Evolutionary conservation across 1,140 invertebrate species (phyloP).

Genomic region (Drosophila albomicans): DNA sequence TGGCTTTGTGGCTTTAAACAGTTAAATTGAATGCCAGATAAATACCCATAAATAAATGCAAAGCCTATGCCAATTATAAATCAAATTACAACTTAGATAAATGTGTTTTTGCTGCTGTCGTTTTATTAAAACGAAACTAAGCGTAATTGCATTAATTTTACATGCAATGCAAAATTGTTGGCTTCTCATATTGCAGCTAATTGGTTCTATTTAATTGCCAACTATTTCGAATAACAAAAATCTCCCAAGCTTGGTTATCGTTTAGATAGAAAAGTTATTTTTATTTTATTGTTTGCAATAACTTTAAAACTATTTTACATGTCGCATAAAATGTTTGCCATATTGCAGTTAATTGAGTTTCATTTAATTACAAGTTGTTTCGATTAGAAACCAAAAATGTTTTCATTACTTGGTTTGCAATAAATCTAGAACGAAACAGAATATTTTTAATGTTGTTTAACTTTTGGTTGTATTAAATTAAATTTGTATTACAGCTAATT

Average conservation of each 20-base stretch:
- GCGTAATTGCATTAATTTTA: slow-evolving; percentile 9
- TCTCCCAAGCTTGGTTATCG: too few species aligned
- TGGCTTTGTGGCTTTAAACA: background rate
- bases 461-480: too few species aligned
- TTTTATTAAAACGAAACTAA: background rate
- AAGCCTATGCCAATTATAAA: slow-evolving; percentile 7
- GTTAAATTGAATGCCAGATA: background rate
- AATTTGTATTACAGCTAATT: too few species aligned
- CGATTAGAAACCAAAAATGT: too few species aligned
- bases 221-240: too few species aligned
- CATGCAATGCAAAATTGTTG: background rate
- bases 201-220: background rate
- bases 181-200: background rate
- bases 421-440: too few species aligned
- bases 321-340: background rate
- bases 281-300: too few species aligned
- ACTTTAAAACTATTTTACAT: background rate
- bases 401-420: too few species aligned
- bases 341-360: background rate
- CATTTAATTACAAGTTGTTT: background rate
- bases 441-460: too few species aligned
- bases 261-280: too few species aligned
- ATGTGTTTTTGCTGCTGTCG: slow-evolving; percentile 2
- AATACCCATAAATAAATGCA: slow-evolving; percentile 1
- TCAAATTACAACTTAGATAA: slow-evolving; percentile 5